Evolutionary conservation across 2,797 vertebrate genomes (phyloP).

Genomic region (Sebastes nivosus): DNA sequence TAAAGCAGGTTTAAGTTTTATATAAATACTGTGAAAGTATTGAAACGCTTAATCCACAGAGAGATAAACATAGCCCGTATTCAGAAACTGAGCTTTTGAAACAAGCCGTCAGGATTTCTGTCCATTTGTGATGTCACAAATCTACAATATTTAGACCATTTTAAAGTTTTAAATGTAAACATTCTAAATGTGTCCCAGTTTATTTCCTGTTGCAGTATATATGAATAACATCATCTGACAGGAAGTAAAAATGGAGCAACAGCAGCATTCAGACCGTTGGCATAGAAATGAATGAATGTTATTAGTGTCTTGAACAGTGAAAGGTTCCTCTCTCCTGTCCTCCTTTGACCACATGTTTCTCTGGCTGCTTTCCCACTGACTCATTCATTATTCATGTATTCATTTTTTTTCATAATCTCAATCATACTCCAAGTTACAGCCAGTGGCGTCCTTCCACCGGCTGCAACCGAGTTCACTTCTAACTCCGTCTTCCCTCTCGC

Average conservation of each 20-base stretch:
- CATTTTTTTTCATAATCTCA: slow-evolving; percentile 27
- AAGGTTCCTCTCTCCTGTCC: neutral
- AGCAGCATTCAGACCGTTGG: neutral
- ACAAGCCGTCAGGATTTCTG: no score
- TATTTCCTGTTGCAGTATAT: no score
- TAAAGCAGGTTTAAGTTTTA: no score
- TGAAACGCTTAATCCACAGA: no score
- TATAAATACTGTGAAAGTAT: no score
- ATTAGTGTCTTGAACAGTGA: neutral
- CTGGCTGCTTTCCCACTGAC: neutral
- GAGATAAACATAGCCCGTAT: no score
- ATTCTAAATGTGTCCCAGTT: no score
- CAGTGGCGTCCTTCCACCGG: slow-evolving; percentile 4
- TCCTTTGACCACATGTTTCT: neutral
- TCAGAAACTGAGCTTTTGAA: no score
- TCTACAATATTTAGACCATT: no score
- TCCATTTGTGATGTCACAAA: no score
- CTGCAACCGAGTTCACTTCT: neutral
- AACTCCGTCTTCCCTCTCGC: neutral
- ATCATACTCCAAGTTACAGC: slow-evolving; percentile 14
- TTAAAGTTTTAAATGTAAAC: no score
- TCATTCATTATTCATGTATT: slow-evolving; percentile 39
- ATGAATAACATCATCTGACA: no score
- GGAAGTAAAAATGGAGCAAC: neutral
- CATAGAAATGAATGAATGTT: neutral